Conservation (phyloP, 1,140 invertebrate genomes). For the Drosophila repletoides region DNA sequence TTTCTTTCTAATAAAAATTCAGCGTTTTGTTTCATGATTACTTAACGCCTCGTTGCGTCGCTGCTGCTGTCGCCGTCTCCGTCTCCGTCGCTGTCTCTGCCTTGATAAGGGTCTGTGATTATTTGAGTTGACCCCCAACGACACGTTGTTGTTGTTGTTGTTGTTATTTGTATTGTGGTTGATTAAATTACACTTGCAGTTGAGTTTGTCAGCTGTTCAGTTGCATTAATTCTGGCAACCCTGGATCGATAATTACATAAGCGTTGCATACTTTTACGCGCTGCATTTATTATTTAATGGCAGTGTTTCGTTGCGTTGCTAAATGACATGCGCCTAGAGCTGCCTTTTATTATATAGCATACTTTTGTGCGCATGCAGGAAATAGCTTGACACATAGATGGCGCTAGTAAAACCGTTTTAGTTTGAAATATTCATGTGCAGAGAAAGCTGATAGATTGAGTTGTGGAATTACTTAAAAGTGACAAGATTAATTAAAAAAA, state of each 20-base stretch:
- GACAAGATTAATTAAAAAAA: too few species aligned
- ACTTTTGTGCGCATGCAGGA: neutral
- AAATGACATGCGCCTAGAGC: too few species aligned
- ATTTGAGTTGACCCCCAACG: neutral
- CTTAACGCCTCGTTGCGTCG: slow-evolving; percentile 7
- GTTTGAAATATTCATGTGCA: neutral
- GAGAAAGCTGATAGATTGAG: too few species aligned
- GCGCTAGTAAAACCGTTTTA: neutral
- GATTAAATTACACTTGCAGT: slow-evolving; percentile 12
- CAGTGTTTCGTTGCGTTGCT: neutral
- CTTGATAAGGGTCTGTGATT: slow-evolving; percentile 9
- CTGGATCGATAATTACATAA: slow-evolving; percentile 3
- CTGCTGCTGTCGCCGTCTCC: too few species aligned
- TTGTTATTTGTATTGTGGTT: neutral
- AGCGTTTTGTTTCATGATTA: slow-evolving; percentile 12
- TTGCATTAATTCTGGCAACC: neutral
- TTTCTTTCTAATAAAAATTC: neutral
- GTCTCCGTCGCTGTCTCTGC: too few species aligned
- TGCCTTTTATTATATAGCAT: neutral
- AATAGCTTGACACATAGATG: slow-evolving; percentile 5
- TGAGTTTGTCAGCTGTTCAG: neutral
- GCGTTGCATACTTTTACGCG: neutral
- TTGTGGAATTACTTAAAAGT: too few species aligned
- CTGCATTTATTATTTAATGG: neutral
- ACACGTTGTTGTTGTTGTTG: neutral